Conservation (phyloP, 2,888 invertebrate genomes). For the Pogonocherus hispidulus region DNA sequence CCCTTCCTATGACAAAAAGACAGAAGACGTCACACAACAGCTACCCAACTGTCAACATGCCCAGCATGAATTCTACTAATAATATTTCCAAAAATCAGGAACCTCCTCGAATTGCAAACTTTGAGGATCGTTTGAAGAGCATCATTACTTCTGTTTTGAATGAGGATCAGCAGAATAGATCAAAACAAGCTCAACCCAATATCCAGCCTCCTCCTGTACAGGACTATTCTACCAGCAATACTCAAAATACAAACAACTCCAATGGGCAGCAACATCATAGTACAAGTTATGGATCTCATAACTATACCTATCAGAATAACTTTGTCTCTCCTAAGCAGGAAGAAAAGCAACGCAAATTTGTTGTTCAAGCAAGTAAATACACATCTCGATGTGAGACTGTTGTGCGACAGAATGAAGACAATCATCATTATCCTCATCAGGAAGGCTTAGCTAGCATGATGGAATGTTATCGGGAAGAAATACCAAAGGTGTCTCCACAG, state of each 20-base stretch:
- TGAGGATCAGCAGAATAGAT: slow-evolving; percentile 80
- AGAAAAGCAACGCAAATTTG: slow-evolving; percentile 54
- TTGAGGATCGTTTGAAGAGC: slow-evolving; percentile 90
- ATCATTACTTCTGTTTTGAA: slow-evolving; percentile 89
- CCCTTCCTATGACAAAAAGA: slow-evolving; percentile 62
- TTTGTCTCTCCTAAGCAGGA: slow-evolving; percentile 57
- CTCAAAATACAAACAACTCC: slow-evolving; percentile 22
- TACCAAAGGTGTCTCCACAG: slow-evolving; percentile 58
- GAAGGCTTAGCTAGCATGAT: slow-evolving; percentile 64
- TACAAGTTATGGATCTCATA: slow-evolving; percentile 49
- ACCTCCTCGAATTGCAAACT: slow-evolving; percentile 88
- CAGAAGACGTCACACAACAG: slow-evolving; percentile 58
- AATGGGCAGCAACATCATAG: slow-evolving; percentile 36
- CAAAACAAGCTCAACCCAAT: slow-evolving; percentile 60
- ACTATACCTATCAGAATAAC: slow-evolving; percentile 52
- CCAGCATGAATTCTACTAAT: slow-evolving; percentile 33
- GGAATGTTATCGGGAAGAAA: slow-evolving; percentile 61
- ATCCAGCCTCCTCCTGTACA: slow-evolving; percentile 39
- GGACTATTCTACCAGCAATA: slow-evolving; percentile 25
- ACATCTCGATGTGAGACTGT: slow-evolving; percentile 58
- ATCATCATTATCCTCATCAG: slow-evolving; percentile 54
- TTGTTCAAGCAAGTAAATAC: slow-evolving; percentile 39
- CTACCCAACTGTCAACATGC: slow-evolving; percentile 41
- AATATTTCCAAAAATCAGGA: slow-evolving; percentile 72
- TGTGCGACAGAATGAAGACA: slow-evolving; percentile 57